phyloP scores from a whole-genome alignment of 2,888 invertebrate species.

The Tenthredo livida region DNA sequence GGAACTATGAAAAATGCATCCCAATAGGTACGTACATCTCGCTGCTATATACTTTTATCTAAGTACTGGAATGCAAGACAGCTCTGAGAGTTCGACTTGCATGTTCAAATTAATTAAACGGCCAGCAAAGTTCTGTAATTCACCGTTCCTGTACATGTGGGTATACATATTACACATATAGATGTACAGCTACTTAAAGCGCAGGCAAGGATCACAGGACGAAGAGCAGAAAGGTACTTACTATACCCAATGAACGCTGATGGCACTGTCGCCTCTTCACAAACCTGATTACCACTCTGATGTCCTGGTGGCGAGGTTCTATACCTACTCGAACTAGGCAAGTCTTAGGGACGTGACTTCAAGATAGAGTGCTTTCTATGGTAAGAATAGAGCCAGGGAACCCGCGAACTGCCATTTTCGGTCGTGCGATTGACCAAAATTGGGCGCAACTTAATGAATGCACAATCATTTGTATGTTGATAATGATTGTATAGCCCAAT shows the following conservation, averaged over 20 bases:
- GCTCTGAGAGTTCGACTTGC: background rate
- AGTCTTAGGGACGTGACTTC: background rate
- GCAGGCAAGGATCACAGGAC: conserved; percentile 30
- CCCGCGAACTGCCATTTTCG: conserved; percentile 9
- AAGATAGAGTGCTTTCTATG: conserved; percentile 37
- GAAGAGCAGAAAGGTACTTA: conserved; percentile 44
- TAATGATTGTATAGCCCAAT: background rate
- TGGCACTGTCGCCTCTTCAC: conserved; percentile 64
- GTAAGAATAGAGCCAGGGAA: background rate
- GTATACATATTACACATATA: background rate
- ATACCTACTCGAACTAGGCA: background rate
- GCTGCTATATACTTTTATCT: background rate
- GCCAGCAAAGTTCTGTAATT: background rate
- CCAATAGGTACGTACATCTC: no score
- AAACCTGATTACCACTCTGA: conserved; percentile 66
- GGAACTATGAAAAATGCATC: background rate
- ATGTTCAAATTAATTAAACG: conserved; percentile 32
- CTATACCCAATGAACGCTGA: conserved; percentile 61
- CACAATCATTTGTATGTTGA: background rate
- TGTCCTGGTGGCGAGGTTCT: background rate
- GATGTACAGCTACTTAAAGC: conserved; percentile 16
- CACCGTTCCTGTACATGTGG: background rate
- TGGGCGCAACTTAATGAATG: background rate
- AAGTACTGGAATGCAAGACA: background rate
- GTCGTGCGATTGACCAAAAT: background rate